These are phyloP conservation scores for Micoletzkya japonica DNA, from an alignment of 2,888 invertebrate genomes.

Conservation along the genomic window DNA sequence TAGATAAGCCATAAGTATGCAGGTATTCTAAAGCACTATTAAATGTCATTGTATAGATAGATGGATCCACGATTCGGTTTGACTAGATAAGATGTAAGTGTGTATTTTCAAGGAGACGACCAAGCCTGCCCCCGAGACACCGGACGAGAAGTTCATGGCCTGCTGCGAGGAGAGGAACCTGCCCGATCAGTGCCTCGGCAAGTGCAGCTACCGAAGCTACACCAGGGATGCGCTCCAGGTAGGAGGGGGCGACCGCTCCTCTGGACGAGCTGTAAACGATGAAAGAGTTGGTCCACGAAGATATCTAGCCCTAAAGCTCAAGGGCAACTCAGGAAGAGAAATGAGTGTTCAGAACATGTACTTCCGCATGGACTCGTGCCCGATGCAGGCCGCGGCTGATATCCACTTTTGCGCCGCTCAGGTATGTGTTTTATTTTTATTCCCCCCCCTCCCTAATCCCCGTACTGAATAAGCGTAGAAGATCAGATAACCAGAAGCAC, in stretches of 20 bases:
- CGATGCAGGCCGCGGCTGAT: conserved; percentile 29
- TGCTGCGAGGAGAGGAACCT: conserved; percentile 60
- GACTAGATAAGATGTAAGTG: neutral
- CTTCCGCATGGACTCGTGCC: conserved; percentile 33
- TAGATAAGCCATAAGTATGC: too few relatives aligned
- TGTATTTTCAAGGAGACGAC: conserved; percentile 1
- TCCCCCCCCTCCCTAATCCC: too few relatives aligned
- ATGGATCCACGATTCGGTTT: too few relatives aligned
- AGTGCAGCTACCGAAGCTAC: conserved; percentile 58
- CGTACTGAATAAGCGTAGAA: too few relatives aligned
- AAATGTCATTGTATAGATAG: too few relatives aligned
- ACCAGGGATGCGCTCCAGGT: conserved; percentile 38
- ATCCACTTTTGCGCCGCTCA: conserved; percentile 32
- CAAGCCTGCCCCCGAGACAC: conserved; percentile 33
- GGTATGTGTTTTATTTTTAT: neutral
- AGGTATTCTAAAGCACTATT: too few relatives aligned
- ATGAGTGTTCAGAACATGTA: conserved; percentile 24
- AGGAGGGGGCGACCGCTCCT: neutral
- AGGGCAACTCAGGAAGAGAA: neutral
- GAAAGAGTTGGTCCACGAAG: neutral
- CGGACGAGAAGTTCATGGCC: conserved; percentile 61
- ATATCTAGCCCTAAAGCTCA: neutral
- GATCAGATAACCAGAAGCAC: too few relatives aligned
- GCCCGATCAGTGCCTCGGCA: conserved; percentile 58
- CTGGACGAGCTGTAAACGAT: neutral